Evolutionary conservation across 2,113 vertebrate genomes (phyloP).

Genomic region (Sinocyclocheilus grahami): DNA sequence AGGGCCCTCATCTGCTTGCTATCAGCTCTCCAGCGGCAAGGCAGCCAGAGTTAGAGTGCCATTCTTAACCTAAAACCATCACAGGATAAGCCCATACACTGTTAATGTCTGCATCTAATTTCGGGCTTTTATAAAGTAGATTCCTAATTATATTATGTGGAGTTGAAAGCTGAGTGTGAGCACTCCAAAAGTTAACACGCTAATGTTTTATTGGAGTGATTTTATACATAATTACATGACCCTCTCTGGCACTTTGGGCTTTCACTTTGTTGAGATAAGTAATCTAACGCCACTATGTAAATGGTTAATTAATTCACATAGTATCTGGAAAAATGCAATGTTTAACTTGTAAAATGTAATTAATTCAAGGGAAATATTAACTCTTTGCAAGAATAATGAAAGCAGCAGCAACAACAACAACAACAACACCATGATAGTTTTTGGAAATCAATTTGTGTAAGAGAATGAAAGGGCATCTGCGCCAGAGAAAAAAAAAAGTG

Average conservation of each 20-base stretch:
- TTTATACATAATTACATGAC: conserved; percentile 79
- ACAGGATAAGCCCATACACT: conserved; percentile 71
- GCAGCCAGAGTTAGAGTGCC: conserved; percentile 69
- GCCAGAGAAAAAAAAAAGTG: neutral
- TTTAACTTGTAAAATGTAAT: conserved; percentile 51
- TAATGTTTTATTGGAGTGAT: conserved; percentile 81
- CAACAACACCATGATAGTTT: conserved; percentile 45
- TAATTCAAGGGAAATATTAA: conserved; percentile 39
- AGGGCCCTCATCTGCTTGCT: conserved; percentile 67
- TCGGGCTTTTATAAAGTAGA: conserved; percentile 67
- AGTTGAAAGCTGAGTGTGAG: conserved; percentile 67
- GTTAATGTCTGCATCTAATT: conserved; percentile 69
- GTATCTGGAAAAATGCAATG: conserved; percentile 46
- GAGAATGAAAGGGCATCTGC: conserved; percentile 59
- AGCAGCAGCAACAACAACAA: conserved; percentile 49
- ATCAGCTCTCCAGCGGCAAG: conserved; percentile 67
- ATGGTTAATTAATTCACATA: conserved; percentile 75
- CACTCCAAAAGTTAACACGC: conserved; percentile 79
- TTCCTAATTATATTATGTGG: conserved; percentile 76
- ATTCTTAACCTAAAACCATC: conserved; percentile 76
- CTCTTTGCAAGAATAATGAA: conserved; percentile 41
- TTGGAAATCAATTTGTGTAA: conserved; percentile 51
- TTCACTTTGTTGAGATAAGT: conserved; percentile 80
- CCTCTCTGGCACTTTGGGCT: conserved; percentile 78
- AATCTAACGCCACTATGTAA: conserved; percentile 72